These are phyloP conservation scores for Zygothrica quintamaculata DNA, from an alignment of 2,888 invertebrate genomes.

Conservation along the genomic window DNA sequence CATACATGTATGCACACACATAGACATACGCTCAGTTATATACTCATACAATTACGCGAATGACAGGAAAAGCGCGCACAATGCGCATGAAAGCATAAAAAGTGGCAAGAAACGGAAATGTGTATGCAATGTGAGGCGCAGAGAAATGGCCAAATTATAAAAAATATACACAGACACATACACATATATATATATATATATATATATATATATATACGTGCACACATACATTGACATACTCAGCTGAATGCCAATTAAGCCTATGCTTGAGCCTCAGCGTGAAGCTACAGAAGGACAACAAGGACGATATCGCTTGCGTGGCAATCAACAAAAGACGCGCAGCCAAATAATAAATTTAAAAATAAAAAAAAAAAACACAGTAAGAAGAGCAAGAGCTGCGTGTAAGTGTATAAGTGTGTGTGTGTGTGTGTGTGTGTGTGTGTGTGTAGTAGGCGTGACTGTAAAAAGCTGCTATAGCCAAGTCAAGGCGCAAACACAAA, in stretches of 20 bases:
- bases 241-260: constrained; percentile 75
- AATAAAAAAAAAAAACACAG: constrained; percentile 17
- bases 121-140: constrained; percentile 58
- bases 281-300: constrained; percentile 26
- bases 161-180: constrained; percentile 27
- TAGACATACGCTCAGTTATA: constrained; percentile 19
- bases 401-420: background rate
- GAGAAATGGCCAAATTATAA: constrained; percentile 77
- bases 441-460: constrained; percentile 43
- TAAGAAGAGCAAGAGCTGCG: background rate
- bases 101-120: constrained; percentile 56
- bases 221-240: constrained; percentile 1
- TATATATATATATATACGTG: background rate
- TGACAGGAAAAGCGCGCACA: constrained; percentile 75
- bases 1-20: constrained; percentile 19
- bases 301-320: constrained; percentile 36
- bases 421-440: constrained; percentile 3
- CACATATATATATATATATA: constrained; percentile 12
- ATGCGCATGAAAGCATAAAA: constrained; percentile 76
- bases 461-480: constrained; percentile 39
- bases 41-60: constrained; percentile 69
- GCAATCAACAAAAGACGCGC: constrained; percentile 74
- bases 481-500: constrained; percentile 53
- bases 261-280: constrained; percentile 64
- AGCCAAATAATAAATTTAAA: constrained; percentile 72